Base-by-base conservation (phyloP, 2,113 vertebrate genomes). In the western clawed frog (Xenopus tropicalis) region DNA sequence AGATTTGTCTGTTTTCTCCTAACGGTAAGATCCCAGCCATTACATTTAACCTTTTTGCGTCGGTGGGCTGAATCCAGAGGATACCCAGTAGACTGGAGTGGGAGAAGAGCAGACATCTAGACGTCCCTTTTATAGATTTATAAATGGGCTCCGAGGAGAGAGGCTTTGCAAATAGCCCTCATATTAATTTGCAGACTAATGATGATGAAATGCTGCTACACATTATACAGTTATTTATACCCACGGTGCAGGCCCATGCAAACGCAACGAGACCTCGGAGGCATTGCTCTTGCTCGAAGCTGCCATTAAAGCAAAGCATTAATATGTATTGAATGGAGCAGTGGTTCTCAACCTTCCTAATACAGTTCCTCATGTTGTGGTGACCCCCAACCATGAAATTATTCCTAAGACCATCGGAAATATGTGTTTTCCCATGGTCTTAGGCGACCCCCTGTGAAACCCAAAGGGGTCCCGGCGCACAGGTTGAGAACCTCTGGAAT, bases 51-150 rank as follows among this genome's bases (percentile, higher is more conserved):
- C 65, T 68, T 77, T 66, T 52, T 24, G 61, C 16, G 8, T 71
- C 56, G 44, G 19, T 46, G 61, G 6, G 73, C 0, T 0, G 75
- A 12, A 72, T 78, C 3, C 46, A 64, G 54, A 71, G 82, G 77
- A 66, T 79, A 14, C 61, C 68, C 59, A 48, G 61, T 66, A 72
- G 78, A 10, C 52, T 4, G 66, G 69, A 70, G 2, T 42, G 13
- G 69, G 76, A 43, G 0, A 2, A 59, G 65, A 57, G 70, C 80
- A 83, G 73, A 81, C 68, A 72, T 72, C 10, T n/a, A 83, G 79
- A 72, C 16, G 7, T 75, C 52, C 76, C 46, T 57, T 24, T 74
- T 77, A 76, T 84, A 79, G 83, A 82, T 88, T 83, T 84, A 74
- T 79, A 79, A 83, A 79, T 80, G 80, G 61, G 70, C 78, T 78